phyloP scores from a whole-genome alignment of 2,113 vertebrate species.

The Lophius piscatorius region DNA sequence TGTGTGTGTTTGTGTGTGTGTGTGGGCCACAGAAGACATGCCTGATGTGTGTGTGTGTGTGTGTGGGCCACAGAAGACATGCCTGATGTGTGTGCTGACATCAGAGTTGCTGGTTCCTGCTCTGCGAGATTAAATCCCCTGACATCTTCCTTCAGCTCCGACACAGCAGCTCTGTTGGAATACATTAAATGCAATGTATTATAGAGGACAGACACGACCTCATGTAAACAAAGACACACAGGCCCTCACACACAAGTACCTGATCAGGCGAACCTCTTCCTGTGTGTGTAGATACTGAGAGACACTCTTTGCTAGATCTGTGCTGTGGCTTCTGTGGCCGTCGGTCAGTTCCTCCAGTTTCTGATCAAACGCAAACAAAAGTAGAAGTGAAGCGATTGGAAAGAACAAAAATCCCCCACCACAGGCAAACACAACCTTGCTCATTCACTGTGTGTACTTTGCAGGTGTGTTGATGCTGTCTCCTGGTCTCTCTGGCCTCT shows the following conservation, averaged over 20 bases:
- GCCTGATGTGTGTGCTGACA: conserved; percentile 45
- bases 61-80: no score
- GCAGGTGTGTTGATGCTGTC: conserved; percentile 72
- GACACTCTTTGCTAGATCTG: conserved; percentile 69
- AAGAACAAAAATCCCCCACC: conserved; percentile 20
- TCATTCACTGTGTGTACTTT: conserved; percentile 64
- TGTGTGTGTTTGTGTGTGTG: not conserved
- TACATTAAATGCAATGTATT: not conserved
- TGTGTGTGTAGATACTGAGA: conserved; percentile 68
- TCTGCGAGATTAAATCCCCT: conserved; percentile 67
- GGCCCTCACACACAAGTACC: conserved; percentile 44
- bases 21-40: not conserved
- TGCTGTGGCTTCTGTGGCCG: conserved; percentile 71
- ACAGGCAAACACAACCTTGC: conserved; percentile 10
- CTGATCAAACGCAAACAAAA: conserved; percentile 60
- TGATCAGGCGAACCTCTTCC: conserved; percentile 73
- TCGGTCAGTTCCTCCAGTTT: conserved; percentile 78
- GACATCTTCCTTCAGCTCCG: conserved; percentile 80
- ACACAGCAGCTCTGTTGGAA: conserved; percentile 67
- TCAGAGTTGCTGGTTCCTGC: conserved; percentile 19
- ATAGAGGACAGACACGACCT: not conserved
- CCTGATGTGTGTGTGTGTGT: conserved; percentile 50
- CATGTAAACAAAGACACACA: no score
- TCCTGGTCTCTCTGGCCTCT: conserved; percentile 76
- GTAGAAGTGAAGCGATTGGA: conserved; percentile 19